Evolutionary conservation across 2,797 vertebrate species (phyloP).

Genomic region (Glyptemys insculpta): DNA sequence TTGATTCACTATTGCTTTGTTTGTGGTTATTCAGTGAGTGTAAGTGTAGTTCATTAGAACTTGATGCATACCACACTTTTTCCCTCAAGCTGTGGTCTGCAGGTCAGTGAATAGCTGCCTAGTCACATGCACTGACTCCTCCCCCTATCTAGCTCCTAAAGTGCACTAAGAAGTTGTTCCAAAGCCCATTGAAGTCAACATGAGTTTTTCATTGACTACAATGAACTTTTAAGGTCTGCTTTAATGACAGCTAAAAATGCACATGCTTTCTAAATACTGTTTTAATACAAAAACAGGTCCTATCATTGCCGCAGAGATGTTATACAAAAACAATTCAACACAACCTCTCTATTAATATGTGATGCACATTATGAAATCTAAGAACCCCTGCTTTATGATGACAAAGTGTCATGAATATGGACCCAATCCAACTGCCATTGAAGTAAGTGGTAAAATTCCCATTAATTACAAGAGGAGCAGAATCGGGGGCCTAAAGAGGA

Average conservation of each 20-base stretch:
- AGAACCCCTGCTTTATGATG: neutral
- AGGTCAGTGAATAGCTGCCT: neutral
- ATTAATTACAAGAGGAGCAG: neutral
- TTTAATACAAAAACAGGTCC: neutral
- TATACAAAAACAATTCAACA: neutral
- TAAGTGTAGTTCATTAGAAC: neutral
- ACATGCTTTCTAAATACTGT: neutral
- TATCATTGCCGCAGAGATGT: neutral
- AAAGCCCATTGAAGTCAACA: neutral
- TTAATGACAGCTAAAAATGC: neutral
- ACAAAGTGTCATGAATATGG: neutral
- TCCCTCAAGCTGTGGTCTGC: fast-evolving
- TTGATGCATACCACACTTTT: neutral
- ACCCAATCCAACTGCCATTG: neutral
- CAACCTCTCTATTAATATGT: neutral
- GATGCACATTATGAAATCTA: neutral
- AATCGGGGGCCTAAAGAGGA: neutral
- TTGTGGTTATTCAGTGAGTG: fast-evolving
- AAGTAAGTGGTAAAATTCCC: fast-evolving
- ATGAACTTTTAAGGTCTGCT: neutral
- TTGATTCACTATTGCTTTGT: fast-evolving
- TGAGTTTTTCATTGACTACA: neutral
- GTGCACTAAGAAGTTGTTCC: neutral
- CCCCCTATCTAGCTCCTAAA: neutral
- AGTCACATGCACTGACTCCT: neutral